Conservation (phyloP, 2,797 vertebrate genomes). For the Gymnoscopelus microlampas region DNA sequence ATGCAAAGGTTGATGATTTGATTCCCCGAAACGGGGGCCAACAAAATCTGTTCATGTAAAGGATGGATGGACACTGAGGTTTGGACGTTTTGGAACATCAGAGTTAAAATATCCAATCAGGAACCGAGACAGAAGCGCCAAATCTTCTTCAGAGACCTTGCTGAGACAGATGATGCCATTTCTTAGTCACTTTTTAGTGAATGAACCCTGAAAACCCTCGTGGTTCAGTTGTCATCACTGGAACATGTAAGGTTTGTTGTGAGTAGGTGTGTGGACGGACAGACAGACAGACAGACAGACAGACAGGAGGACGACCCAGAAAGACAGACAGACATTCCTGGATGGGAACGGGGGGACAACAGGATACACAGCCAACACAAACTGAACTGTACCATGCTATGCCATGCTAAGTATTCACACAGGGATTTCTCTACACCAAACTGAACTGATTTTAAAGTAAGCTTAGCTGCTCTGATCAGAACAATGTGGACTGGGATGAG, state of each 20-base stretch:
- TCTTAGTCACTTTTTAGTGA: not conserved
- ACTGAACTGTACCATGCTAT: constrained; percentile 12
- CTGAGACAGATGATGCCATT: not conserved
- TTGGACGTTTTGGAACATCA: no score
- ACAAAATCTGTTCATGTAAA: no score
- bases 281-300: no score
- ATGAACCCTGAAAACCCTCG: not conserved
- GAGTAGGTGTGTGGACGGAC: no score
- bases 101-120: no score
- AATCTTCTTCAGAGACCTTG: not conserved
- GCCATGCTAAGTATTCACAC: constrained; percentile 39
- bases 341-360: no score
- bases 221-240: not conserved
- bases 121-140: no score
- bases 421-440: not conserved
- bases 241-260: no score
- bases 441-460: not conserved
- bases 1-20: constrained; percentile 7
- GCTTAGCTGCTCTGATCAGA: not conserved
- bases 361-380: constrained; percentile 8
- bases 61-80: no score
- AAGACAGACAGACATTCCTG: not conserved
- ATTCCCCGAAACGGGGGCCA: not conserved
- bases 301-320: not conserved
- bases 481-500: not conserved